These are phyloP conservation scores for Mesitornis unicolor DNA, from an alignment of 2,113 vertebrate genomes.

Conservation along the genomic window DNA sequence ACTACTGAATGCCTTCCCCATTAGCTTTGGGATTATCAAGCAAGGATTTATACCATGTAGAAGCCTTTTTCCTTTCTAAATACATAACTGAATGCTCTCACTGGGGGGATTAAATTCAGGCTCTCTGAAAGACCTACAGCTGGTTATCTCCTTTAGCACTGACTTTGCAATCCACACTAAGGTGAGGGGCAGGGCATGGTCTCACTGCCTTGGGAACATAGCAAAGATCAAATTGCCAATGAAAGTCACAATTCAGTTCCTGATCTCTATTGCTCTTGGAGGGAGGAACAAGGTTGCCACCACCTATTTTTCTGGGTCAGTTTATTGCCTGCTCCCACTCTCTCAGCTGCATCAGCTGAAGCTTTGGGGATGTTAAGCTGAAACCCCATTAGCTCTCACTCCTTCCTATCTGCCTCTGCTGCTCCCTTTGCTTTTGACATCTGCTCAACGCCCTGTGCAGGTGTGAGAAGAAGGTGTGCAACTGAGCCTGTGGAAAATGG, in stretches of 20 bases:
- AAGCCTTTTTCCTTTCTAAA: slow-evolving; percentile 60
- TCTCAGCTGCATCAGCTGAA: background rate
- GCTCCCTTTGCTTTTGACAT: background rate
- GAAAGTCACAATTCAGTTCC: slow-evolving; percentile 29
- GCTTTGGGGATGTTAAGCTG: background rate
- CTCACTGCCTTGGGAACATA: background rate
- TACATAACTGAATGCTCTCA: slow-evolving; percentile 57
- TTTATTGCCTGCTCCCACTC: background rate
- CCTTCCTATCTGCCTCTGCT: background rate
- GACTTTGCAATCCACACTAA: slow-evolving; percentile 37
- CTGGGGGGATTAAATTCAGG: slow-evolving; percentile 58
- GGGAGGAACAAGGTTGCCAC: background rate
- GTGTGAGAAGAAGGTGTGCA: background rate
- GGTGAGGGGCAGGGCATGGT: slow-evolving; percentile 62
- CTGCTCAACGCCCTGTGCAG: background rate
- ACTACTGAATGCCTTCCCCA: slow-evolving; percentile 56
- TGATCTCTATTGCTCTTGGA: background rate
- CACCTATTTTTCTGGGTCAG: background rate
- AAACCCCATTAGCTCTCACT: background rate
- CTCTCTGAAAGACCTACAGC: slow-evolving; percentile 59
- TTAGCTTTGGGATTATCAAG: slow-evolving; percentile 63
- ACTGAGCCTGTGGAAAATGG: background rate
- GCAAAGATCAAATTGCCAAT: slow-evolving; percentile 39
- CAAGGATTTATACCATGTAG: slow-evolving; percentile 58
- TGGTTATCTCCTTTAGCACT: slow-evolving; percentile 57